Evolutionary conservation across 2,888 invertebrate genomes (phyloP), one percentile per base, ranked within the genome.

Genomic region (Magallana nippona): DNA sequence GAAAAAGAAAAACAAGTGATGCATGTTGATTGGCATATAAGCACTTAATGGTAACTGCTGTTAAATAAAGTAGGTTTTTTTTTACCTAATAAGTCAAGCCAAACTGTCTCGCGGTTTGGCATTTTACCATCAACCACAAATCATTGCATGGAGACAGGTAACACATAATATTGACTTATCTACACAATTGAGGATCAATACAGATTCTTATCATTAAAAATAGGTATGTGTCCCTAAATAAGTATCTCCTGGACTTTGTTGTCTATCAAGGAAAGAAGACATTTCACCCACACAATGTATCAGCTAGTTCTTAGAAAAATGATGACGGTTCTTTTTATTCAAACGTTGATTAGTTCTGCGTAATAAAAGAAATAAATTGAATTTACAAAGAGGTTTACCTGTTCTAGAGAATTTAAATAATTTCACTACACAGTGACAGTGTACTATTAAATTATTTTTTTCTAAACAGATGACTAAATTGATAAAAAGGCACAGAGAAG

Each of bases 31-130:
- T 55, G 56, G n/a, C n/a, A 55, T 19, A 15, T 32, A 71, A 15
- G 27, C 13, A 27, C 13, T 71, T 78, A 44, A 55, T 78, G 15
- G 56, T 19, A 78, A 17, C 56, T 27, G 56, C 17, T 44, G 2
- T 78, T 11, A 10, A 27, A 55, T 22, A 17, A 44, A 44, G 78
- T 78, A 17, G 19, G 13, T 2, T 11, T 8, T 55, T 55, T 78
- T 22, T 19, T 56, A 78, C 55, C 55, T 56, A 55, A 55, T 19
- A 80, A 22, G 80, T 77, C 19, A 10, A 58, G 44, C 78, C 77
- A 78, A 78, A 62, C 60, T 56, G 63, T 78, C 79, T 79, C 79
- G 83, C 32, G 79, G 79, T 83, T 63, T 79, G 63, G 63, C 71
- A 79, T 55, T 19, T 58, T 62, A 78, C 78, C 82, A 78, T 22